Conservation (phyloP, 2,888 invertebrate genomes). For the Cepaea hortensis region DNA sequence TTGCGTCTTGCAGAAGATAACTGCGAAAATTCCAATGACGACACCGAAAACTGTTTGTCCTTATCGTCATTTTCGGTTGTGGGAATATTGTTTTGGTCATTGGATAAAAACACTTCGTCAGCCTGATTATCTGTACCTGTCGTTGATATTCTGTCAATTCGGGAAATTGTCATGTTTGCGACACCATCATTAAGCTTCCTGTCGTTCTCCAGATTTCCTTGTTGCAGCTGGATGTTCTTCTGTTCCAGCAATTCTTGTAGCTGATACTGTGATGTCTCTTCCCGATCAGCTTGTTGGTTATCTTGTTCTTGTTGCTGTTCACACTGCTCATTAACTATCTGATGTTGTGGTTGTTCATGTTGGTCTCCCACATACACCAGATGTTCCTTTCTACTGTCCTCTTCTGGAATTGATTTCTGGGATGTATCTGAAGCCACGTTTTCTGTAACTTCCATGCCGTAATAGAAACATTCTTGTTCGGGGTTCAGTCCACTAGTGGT, state of each 20-base stretch:
- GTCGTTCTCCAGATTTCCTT: neutral
- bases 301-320: conserved; percentile 20
- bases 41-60: neutral
- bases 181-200: neutral
- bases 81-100: neutral
- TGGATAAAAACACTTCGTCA: neutral
- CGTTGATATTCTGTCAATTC: neutral
- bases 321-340: neutral
- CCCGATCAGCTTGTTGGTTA: neutral
- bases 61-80: no score
- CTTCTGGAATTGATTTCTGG: neutral
- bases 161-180: neutral
- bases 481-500: neutral
- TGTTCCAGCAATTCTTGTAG: neutral
- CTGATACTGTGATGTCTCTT: neutral
- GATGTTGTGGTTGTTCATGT: neutral
- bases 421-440: neutral
- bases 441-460: conserved; percentile 21
- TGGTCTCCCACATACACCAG: neutral
- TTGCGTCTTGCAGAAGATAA: neutral
- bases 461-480: conserved; percentile 10
- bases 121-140: no score
- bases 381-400: no score
- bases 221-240: neutral
- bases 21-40: neutral